A percentile compares a stretch with the other conserved stretches of the same genome.
Evolutionary conservation across 1,140 invertebrate species (phyloP).

Genomic region (Sitobion miscanthi): DNA sequence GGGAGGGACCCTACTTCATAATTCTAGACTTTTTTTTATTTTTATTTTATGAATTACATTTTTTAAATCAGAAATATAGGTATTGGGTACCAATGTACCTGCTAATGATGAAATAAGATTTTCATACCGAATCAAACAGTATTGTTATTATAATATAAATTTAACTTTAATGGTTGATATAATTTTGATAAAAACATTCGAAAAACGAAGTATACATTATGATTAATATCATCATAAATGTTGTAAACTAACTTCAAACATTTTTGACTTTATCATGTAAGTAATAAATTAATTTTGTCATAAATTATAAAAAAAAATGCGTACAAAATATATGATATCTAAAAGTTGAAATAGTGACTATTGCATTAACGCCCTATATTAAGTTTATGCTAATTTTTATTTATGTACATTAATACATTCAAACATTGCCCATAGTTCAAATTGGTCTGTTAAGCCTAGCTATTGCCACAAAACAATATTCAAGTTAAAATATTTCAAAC

Average conservation of each 20-base stretch:
- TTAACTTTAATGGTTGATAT: conserved; percentile 5
- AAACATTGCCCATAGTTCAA: background rate
- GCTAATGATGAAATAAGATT: background rate
- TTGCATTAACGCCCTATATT: background rate
- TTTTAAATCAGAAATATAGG: no score
- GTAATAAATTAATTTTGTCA: background rate
- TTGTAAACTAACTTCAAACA: conserved; percentile 2
- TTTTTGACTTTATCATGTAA: background rate
- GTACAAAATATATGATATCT: conserved; percentile 4
- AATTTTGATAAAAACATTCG: background rate
- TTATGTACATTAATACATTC: background rate
- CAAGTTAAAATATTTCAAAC: background rate
- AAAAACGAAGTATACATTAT: conserved; percentile 5
- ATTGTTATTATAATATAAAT: background rate
- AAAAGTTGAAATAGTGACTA: background rate
- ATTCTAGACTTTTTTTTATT: no score
- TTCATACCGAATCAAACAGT: background rate
- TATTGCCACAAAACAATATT: background rate
- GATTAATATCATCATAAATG: conserved; percentile 7
- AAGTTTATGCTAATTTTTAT: background rate
- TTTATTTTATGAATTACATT: no score
- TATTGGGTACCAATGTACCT: no score
- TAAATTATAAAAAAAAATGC: background rate
- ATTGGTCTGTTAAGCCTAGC: background rate
- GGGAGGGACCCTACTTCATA: no score